Evolutionary conservation across 2,113 vertebrate species (phyloP).

Genomic region (Coptodon bakossiorum): DNA sequence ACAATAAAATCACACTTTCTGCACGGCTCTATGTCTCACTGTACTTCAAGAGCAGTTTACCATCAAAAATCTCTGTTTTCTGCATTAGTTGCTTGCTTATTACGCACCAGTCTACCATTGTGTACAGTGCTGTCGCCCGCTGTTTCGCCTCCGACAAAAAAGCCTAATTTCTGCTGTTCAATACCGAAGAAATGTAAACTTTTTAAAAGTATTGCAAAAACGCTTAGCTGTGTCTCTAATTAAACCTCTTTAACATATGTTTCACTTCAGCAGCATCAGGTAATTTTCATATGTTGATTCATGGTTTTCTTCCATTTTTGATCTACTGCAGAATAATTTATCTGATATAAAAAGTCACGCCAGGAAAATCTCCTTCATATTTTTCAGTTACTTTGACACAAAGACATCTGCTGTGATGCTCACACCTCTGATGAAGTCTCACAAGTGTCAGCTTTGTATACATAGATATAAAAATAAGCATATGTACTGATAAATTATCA

Average conservation of each 20-base stretch:
- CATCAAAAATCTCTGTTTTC: too few species aligned
- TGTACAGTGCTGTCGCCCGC: not conserved
- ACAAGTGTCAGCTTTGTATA: not conserved
- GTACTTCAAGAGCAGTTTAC: too few species aligned
- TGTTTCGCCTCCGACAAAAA: not conserved
- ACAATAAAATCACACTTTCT: not conserved
- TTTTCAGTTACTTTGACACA: not conserved
- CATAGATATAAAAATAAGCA: not conserved
- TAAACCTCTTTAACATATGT: not conserved
- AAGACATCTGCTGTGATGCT: not conserved
- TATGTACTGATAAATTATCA: not conserved
- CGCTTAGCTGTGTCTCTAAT: not conserved
- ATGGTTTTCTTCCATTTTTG: not conserved
- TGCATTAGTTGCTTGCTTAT: too few species aligned
- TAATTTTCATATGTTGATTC: not conserved
- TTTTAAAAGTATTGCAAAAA: not conserved
- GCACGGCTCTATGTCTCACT: too few species aligned
- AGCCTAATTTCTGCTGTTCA: not conserved
- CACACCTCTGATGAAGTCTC: not conserved
- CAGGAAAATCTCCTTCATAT: not conserved
- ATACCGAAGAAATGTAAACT: not conserved
- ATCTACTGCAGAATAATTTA: not conserved
- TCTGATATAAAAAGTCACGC: not conserved
- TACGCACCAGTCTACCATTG: not conserved
- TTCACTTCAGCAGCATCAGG: not conserved